Evolutionary conservation across 2,888 invertebrate species (phyloP), one percentile per base, ranked within the genome.

Genomic region (Chrysotoxum bicinctum): DNA sequence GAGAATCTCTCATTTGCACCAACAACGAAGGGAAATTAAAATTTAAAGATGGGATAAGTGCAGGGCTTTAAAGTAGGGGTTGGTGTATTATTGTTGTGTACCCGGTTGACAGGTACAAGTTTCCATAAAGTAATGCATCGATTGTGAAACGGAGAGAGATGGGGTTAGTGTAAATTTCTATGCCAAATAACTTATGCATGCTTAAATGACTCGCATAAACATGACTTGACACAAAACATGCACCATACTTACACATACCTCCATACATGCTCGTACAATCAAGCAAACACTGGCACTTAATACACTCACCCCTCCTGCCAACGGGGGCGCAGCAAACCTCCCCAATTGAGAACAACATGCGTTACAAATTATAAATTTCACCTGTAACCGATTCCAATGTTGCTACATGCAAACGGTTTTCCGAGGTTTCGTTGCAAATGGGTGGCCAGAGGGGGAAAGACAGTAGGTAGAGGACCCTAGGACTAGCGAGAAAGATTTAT

Each of bases 281-380:
- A 69, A 30, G 26, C 14, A 54, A 35, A 60, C 35, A 50, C 43
- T 30, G 40, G 64, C 70, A 77, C 77, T 77, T 48, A 54, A 77
- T 73, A 19, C 69, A 12, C 75, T 45, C 73, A 56, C 32, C 74
- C 73, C 62, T 3, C 19, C 32, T 32, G 14, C 45, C 5, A 35
- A 45, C 12, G 9, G 0, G 0, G 2, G 14, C 6, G n/a, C 37
- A 26, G 4, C 62, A 43, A 43, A 58, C 64, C 73, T 10, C 62
- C 83, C 26, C 54, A 62, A n/a, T 16, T 19, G 37, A 32, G 70
- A 76, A 80, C 87, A 89, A 88, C 89, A 88, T 90, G 89, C 89
- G 88, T 89, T 89, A 88, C 90, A 90, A 90, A 90, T 90, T 90
- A 90, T 90, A 90, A 90, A 90, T 90, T 90, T 90, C 90, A 90